Base-by-base conservation (phyloP, 2,797 vertebrate species). In the Peromyscus eremicus region DNA sequence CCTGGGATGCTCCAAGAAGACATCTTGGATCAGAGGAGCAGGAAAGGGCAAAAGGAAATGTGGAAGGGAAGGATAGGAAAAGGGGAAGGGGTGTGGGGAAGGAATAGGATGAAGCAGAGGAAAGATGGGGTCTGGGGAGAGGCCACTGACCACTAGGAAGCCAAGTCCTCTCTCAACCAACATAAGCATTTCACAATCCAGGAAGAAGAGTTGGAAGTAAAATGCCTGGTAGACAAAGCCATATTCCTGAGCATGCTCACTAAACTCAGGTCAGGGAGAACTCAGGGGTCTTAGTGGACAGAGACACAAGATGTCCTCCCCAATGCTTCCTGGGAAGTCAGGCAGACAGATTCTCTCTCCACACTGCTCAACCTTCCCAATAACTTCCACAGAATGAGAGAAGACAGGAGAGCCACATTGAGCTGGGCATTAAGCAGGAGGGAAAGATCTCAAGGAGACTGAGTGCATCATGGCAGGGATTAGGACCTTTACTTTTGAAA, bases 401-500 rank as follows among this genome's bases (percentile, higher is more conserved):
- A 13, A 57, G 62, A 43, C 40, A 64, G 57, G 71, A 83, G 21
- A 93, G 55, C 12, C 32, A 34, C 11, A 1, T 25, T 94, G 55
- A 89, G 25, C 77, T 68, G 80, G 68, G 75, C 29, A 25, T 32
- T 57, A 62, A 49, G 17, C 17, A n/a, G n/a, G 43, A 88, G 37
- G 93, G 64, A 92, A 84, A 64, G 46, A 84, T 79, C 27, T 23
- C 80, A 37, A 6, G 9, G 32, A 17, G 57, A 88, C 81, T 73
- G 32, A 27, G 52, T 68, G 27, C 34, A 27, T 66, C 17, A 5
- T 52, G 70, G 43, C 32, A 77, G 68, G 66, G 46, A 32, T 52
- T 68, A 16, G 5, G 95, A 55, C 6, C 21, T 94, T 66, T 62
- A 34, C 52, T 5, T 70, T 92, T 95, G 75, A 43, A 83, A 96